phyloP scores from a whole-genome alignment of 2,113 vertebrate species.

The Ivindomyrus marchei region DNA sequence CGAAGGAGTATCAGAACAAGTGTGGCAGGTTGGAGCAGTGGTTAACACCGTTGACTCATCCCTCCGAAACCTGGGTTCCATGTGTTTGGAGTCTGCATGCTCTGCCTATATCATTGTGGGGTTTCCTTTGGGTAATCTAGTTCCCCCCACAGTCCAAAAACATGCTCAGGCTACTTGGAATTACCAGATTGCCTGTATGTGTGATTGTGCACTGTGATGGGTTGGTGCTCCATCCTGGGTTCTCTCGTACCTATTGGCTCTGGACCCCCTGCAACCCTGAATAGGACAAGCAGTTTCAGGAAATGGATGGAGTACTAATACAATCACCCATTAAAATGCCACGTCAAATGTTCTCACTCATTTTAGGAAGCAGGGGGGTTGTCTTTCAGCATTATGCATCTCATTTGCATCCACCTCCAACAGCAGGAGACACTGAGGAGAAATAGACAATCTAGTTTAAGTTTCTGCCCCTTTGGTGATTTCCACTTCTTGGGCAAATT shows the following conservation, averaged over 20 bases:
- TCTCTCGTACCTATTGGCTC: neutral
- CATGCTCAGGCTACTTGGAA: neutral
- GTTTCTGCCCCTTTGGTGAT: neutral
- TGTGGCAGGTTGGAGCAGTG: neutral
- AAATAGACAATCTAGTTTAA: neutral
- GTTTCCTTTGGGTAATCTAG: neutral
- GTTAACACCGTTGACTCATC: neutral
- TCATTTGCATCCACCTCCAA: neutral
- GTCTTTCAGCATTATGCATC: neutral
- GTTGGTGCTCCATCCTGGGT: neutral
- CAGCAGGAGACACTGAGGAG: neutral
- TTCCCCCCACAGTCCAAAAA: neutral
- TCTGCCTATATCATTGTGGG: neutral
- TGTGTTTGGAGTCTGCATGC: neutral
- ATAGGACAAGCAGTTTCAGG: neutral
- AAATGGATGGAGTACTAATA: neutral
- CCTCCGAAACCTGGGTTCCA: neutral
- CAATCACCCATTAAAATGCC: neutral
- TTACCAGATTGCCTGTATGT: neutral
- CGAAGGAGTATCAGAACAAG: neutral
- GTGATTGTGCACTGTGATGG: neutral
- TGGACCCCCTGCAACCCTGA: neutral
- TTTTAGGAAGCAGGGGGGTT: neutral
- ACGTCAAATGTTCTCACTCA: neutral
- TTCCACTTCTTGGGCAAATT: constrained; percentile 15